Percentiles rank a stretch among this genome's conserved stretches.
Conservation (phyloP, 2,888 invertebrate species). For the Cantharis flavilabris region DNA sequence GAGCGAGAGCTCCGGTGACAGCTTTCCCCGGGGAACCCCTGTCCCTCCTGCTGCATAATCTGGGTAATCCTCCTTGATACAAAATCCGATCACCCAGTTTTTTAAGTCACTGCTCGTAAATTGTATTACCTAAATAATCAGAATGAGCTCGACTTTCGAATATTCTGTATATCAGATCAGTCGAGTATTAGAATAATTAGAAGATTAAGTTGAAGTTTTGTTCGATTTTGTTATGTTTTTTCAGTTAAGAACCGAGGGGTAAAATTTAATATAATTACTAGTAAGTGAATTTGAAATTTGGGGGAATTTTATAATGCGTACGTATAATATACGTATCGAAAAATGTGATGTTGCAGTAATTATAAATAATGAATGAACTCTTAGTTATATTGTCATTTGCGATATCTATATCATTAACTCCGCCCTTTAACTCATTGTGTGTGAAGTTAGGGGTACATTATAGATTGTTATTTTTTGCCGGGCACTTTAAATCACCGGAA, state of each 20-base stretch:
- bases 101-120: conserved; percentile 28
- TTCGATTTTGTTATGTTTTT: conserved; percentile 7
- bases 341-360: conserved; percentile 38
- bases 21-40: conserved; percentile 28
- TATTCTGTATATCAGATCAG: conserved; percentile 18
- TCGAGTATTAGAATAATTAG: conserved; percentile 25
- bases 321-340: background rate
- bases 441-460: conserved; percentile 36
- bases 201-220: conserved; percentile 10
- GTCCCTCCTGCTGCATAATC: conserved; percentile 31
- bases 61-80: conserved; percentile 34
- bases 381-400: conserved; percentile 46
- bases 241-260: background rate
- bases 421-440: conserved; percentile 33
- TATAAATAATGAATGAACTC: conserved; percentile 49
- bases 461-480: conserved; percentile 42
- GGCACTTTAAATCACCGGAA: conserved; percentile 39
- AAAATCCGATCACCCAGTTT: conserved; percentile 32
- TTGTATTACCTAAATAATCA: conserved; percentile 23
- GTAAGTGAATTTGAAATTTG: conserved; percentile 11
- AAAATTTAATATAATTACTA: conserved; percentile 6
- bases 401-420: conserved; percentile 48
- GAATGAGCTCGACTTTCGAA: conserved; percentile 2
- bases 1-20: conserved; percentile 29
- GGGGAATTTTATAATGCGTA: conserved; percentile 13